These are phyloP conservation scores for Seriola dumerili DNA, from an alignment of 2,113 vertebrate genomes.

Conservation along the genomic window DNA sequence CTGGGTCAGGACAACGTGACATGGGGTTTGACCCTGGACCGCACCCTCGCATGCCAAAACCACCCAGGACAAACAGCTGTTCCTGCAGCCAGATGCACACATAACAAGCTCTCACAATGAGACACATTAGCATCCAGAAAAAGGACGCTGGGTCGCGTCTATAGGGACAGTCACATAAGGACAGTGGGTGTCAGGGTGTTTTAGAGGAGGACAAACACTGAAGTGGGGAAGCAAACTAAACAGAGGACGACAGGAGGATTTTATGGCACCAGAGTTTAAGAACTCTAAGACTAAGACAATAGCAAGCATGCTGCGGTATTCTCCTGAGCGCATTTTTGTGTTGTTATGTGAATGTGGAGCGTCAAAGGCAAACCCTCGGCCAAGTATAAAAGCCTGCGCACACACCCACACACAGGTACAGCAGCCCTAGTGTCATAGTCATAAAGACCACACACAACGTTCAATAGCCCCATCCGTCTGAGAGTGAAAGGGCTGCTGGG, in stretches of 20 bases:
- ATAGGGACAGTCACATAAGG: constrained; percentile 7
- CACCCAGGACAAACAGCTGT: constrained; percentile 77
- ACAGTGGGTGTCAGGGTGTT: constrained; percentile 21
- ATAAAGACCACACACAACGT: constrained; percentile 72
- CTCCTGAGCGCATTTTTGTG: constrained; percentile 34
- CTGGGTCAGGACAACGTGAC: constrained; percentile 73
- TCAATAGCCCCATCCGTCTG: constrained; percentile 59
- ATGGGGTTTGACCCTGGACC: constrained; percentile 73
- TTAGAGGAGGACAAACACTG: constrained; percentile 39
- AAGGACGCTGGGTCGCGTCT: constrained; percentile 28
- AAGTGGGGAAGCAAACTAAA: constrained; percentile 12
- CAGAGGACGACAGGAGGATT: constrained; percentile 15
- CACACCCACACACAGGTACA: constrained; percentile 52
- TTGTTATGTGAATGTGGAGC: not conserved
- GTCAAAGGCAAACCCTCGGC: constrained; percentile 19
- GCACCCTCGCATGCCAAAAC: constrained; percentile 69
- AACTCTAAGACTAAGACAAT: constrained; percentile 39
- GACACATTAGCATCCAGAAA: constrained; percentile 32
- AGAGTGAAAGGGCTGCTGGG: constrained; percentile 52
- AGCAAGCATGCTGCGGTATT: constrained; percentile 11
- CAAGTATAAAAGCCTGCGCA: constrained; percentile 20
- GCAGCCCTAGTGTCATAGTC: constrained; percentile 33
- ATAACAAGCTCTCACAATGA: constrained; percentile 45
- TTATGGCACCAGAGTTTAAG: constrained; percentile 43
- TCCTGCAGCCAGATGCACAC: constrained; percentile 60